Percentiles rank a stretch among this genome's conserved stretches.
Evolutionary conservation across 2,797 vertebrate genomes (phyloP).

Genomic region (Menidia menidia): DNA sequence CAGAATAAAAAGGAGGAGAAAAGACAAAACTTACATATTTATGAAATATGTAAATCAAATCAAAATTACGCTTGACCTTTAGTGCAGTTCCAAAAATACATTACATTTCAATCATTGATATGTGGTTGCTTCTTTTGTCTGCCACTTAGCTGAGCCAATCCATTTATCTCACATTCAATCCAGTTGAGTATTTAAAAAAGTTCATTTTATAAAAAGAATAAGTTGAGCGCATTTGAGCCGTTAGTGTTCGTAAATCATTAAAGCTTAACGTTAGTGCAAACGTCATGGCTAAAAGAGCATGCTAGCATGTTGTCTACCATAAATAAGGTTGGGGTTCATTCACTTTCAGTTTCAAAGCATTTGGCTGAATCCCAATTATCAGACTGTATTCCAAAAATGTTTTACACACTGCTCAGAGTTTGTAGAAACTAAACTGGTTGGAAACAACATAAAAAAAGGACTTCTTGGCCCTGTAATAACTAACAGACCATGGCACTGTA

Average conservation of each 20-base stretch:
- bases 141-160: constrained; percentile 7
- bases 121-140: constrained; percentile 15
- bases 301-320: constrained; percentile 27
- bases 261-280: constrained; percentile 41
- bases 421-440: constrained; percentile 25
- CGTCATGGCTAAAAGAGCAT: constrained; percentile 58
- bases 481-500: constrained; percentile 55
- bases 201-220: constrained; percentile 25
- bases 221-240: constrained; percentile 14
- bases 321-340: constrained; percentile 6
- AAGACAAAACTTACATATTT: constrained; percentile 1
- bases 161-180: constrained; percentile 9
- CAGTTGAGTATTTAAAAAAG: constrained; percentile 8
- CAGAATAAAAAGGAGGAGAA: constrained; percentile 5
- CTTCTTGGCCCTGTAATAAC: constrained; percentile 25
- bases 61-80: neutral
- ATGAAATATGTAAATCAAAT: neutral
- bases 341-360: constrained; percentile 9
- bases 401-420: constrained; percentile 1
- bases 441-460: constrained; percentile 25
- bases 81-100: constrained; percentile 7
- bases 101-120: constrained; percentile 2
- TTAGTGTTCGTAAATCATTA: constrained; percentile 42
- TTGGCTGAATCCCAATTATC: constrained; percentile 6
- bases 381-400: constrained; percentile 30